Evolutionary conservation across 2,797 vertebrate genomes (phyloP), one percentile per base, ranked within the genome.

Genomic region (Coregonus sp.): DNA sequence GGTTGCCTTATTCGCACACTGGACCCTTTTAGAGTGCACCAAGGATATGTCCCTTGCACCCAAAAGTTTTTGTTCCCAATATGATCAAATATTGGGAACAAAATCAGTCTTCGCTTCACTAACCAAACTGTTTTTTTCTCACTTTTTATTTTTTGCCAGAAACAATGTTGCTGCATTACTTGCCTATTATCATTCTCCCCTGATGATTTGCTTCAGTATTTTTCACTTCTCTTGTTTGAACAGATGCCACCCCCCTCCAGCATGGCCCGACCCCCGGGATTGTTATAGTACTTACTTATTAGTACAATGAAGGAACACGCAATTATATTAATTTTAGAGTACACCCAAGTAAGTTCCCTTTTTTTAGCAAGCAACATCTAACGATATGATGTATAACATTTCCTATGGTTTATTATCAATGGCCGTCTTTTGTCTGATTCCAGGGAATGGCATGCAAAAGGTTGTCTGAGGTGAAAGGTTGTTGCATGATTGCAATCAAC

Each of bases 151-250:
- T 67, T 86, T 25, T 89, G 89, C 89, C 87, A 86, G 83, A 85
- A 92, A 92, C 91, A 92, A 92, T 92, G 90, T 92, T 90, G 83
- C 89, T 84, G 87, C 89, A 87, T 90, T 92, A 88, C 88, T 92
- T 86, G 86, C 82, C 88, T 93, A 87, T 93, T 93, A 86, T 91
- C 87, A 90, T 89, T 89, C 88, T 89, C 91, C 71, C 92, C 92
- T 80, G 87, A 91, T 90, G 89, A 89, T 92, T 92, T 90, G 91
- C 89, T 91, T 89, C 86, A 86, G 86, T 88, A 89, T 92, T 89
- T 93, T 92, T 90, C 40, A 84, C 85, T 87, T 83, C 82, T 84
- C 85, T 92, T 95, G 91, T 94, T 94, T 94, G 90, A 90, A 94
- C 93, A 94, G 93, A 93, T 95, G 94, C 89, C 78, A 80, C 82